Percentiles rank a stretch among this genome's conserved stretches.
Evolutionary conservation across 2,113 vertebrate species (phyloP).

Genomic region (Gadus chalcogrammus): DNA sequence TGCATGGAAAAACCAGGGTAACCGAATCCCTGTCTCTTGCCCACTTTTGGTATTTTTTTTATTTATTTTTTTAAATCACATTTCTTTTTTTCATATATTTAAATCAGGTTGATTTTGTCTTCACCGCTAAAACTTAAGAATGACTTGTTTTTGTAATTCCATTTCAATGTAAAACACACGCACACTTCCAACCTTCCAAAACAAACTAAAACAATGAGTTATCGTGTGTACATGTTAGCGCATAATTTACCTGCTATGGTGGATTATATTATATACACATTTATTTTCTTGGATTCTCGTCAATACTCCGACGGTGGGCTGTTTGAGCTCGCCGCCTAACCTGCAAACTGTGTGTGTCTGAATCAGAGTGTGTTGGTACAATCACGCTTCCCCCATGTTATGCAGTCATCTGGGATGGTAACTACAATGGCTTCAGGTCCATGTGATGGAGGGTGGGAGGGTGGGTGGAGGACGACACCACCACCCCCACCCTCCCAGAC

Average conservation of each 20-base stretch:
- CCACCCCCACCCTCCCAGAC: conserved; percentile 26
- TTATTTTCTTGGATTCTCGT: conserved; percentile 15
- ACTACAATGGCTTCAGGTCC: conserved; percentile 74
- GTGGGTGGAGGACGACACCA: neutral
- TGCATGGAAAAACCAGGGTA: conserved; percentile 31
- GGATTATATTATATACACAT: conserved; percentile 58
- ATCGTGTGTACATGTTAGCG: conserved; percentile 45
- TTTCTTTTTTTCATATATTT: conserved; percentile 43
- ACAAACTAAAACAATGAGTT: conserved; percentile 50
- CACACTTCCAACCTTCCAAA: conserved; percentile 49
- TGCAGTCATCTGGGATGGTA: conserved; percentile 59
- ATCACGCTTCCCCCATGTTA: conserved; percentile 57
- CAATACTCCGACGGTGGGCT: conserved; percentile 27
- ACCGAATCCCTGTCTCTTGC: conserved; percentile 70
- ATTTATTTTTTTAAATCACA: conserved; percentile 29
- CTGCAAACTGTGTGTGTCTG: conserved; percentile 38
- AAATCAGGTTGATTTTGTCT: conserved; percentile 29
- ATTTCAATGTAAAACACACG: conserved; percentile 5
- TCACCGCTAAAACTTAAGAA: conserved; percentile 57
- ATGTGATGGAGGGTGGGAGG: conserved; percentile 51
- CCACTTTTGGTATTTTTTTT: conserved; percentile 60
- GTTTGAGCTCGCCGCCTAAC: conserved; percentile 36
- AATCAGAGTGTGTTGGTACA: conserved; percentile 48
- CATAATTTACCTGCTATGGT: conserved; percentile 27
- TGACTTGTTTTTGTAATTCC: conserved; percentile 5